Evolutionary conservation across 2,888 invertebrate genomes (phyloP).

Genomic region (Corbicula japonica): DNA sequence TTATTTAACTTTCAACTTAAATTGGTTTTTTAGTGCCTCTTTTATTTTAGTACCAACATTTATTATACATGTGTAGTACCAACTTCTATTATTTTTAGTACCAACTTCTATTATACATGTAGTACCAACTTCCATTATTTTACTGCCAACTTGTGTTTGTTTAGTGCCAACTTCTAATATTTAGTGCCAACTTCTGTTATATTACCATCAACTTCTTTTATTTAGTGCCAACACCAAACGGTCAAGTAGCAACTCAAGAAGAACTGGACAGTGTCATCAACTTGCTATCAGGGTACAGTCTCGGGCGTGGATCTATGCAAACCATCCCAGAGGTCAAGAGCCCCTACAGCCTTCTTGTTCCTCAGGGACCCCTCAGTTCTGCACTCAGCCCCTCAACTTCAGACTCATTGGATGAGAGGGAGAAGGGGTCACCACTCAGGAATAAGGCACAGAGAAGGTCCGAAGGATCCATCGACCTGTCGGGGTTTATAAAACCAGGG

Average conservation of each 20-base stretch:
- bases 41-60: no score
- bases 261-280: conserved; percentile 84
- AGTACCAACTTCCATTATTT: no score
- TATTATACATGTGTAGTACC: no score
- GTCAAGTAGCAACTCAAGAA: conserved; percentile 81
- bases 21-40: no score
- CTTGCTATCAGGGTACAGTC: conserved; percentile 78
- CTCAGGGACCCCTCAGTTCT: conserved; percentile 12
- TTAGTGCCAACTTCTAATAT: no score
- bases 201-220: no score
- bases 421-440: conserved; percentile 18
- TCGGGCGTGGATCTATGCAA: conserved; percentile 65
- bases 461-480: conserved; percentile 80
- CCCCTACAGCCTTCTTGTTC: conserved; percentile 42
- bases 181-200: no score
- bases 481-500: conserved; percentile 66
- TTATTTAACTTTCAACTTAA: no score
- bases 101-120: no score
- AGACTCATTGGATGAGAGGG: conserved; percentile 46
- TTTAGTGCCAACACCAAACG: conserved; percentile 26
- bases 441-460: conserved; percentile 77
- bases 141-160: no score
- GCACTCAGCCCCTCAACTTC: conserved; percentile 52
- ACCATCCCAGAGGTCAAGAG: conserved; percentile 68
- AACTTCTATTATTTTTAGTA: no score